Base-by-base conservation (phyloP, 2,888 invertebrate genomes). In the Mayetiola destructor region DNA sequence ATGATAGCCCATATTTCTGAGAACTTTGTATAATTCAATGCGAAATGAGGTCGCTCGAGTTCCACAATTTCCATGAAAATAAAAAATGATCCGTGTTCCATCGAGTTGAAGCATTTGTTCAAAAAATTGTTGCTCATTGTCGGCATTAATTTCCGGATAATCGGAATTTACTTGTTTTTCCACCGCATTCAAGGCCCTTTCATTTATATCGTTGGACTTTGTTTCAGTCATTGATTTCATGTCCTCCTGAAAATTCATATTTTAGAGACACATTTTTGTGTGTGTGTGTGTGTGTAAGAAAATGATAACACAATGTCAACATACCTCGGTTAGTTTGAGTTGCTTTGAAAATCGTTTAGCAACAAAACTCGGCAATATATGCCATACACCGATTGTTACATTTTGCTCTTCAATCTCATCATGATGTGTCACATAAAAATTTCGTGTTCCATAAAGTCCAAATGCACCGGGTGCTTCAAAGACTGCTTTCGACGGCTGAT, bases 61-160 rank as follows among this genome's bases (percentile, higher is more conserved):
- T 2, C 81, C 83, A 8, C 85, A 80, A 66, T 87, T 88, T 1
- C 87, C 87, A 71, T 87, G 86, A 64, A 84, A 75, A 67, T 87
- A 83, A 52, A 83, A 68, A 58, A 82, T 69, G 61, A 85, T 75
- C 57, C 81, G 78, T 36, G 73, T 72, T 0, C 73, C 71, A 6
- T 76, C 73, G 63, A 76, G 71, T 57, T 68, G 72, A 59, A 84
- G 67, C 53, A 76, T 70, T 29, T 72, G 67, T 62, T 80, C 78
- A 65, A 73, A 81, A 64, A 73, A 72, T 30, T 73, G 69, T 56
- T 72, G 66, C 57, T 71, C 67, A 56, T 73, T 70, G 55, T 67
- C 64, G 1, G 65, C 61, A 21, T 67, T 67, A 1, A 70, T 62
- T 1, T 60, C 57, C 0, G 70, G 68, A 40, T 67, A 72, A 60